Percentiles rank a stretch among this genome's conserved stretches.
These are phyloP conservation scores for Heterodera carotae DNA, from an alignment of 1,140 invertebrate species.

Conservation along the genomic window DNA sequence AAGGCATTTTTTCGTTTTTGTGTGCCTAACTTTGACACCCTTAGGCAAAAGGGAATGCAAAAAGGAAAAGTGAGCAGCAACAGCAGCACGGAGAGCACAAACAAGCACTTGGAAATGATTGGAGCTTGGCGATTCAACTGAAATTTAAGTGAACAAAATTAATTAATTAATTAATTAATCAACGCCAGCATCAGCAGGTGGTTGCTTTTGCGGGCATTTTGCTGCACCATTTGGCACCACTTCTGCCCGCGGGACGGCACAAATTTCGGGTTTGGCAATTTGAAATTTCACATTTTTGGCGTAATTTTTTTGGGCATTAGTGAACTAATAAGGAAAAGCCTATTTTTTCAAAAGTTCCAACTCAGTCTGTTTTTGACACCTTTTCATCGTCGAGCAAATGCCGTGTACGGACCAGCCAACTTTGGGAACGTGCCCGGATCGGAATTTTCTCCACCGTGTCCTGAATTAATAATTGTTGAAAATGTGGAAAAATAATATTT, in stretches of 20 bases:
- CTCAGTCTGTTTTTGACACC: no score
- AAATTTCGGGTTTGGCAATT: no score
- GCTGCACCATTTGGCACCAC: no score
- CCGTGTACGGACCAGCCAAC: slow-evolving; percentile 63
- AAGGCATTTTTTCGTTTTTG: slow-evolving; percentile 9
- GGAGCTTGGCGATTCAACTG: slow-evolving; percentile 47
- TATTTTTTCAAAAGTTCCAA: no score
- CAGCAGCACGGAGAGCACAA: slow-evolving; percentile 52
- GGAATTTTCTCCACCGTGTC: slow-evolving; percentile 65
- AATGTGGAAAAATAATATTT: background rate
- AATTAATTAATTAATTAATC: no score
- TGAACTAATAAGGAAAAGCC: no score
- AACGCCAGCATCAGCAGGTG: no score
- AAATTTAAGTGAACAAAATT: slow-evolving; percentile 4
- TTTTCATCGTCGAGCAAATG: slow-evolving; percentile 64
- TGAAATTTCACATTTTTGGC: no score
- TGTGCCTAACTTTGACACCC: slow-evolving; percentile 54
- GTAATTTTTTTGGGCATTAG: no score
- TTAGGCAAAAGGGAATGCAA: slow-evolving; percentile 59
- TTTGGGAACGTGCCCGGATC: slow-evolving; percentile 63
- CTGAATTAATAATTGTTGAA: slow-evolving; percentile 43
- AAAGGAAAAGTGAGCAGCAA: slow-evolving; percentile 58
- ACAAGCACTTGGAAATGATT: slow-evolving; percentile 52
- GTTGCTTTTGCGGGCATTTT: no score
- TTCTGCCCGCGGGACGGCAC: no score